Evolutionary conservation across 1,140 invertebrate species (phyloP).

Genomic region (Stratiolaelaps scimitus): DNA sequence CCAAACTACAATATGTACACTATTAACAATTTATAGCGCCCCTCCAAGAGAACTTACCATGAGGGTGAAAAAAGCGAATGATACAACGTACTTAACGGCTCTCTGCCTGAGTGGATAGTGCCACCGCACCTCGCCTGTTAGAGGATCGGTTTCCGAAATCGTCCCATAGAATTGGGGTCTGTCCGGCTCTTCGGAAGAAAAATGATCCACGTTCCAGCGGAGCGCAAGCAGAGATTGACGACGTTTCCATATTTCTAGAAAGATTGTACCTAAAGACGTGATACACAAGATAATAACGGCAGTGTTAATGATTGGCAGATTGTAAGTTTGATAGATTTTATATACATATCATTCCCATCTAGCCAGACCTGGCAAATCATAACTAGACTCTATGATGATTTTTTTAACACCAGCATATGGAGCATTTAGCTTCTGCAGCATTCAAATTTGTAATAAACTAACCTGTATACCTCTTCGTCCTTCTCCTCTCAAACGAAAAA

Average conservation of each 20-base stretch:
- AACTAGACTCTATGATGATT: no score
- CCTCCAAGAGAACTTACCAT: conserved; percentile 38
- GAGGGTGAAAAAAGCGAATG: conserved; percentile 39
- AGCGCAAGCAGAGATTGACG: conserved; percentile 41
- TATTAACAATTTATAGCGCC: no score
- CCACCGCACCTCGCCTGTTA: conserved; percentile 38
- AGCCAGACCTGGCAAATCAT: no score
- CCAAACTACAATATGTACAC: no score
- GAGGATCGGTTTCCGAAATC: conserved; percentile 37
- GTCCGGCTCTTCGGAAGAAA: conserved; percentile 43
- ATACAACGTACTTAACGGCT: conserved; percentile 39
- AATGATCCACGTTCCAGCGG: conserved; percentile 44
- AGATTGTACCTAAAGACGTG: conserved; percentile 41
- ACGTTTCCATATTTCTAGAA: conserved; percentile 44
- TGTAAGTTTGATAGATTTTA: no score
- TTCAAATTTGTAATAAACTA: no score
- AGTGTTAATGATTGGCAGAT: conserved; percentile 8
- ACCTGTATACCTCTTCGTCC: no score
- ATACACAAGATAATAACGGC: background rate
- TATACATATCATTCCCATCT: no score
- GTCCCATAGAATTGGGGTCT: conserved; percentile 42
- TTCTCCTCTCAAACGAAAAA: no score
- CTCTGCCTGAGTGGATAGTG: conserved; percentile 40
- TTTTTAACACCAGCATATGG: no score
- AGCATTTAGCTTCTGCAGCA: no score